phyloP scores from a whole-genome alignment of 1,140 invertebrate species.

The Drosophila sulfurigaster region DNA sequence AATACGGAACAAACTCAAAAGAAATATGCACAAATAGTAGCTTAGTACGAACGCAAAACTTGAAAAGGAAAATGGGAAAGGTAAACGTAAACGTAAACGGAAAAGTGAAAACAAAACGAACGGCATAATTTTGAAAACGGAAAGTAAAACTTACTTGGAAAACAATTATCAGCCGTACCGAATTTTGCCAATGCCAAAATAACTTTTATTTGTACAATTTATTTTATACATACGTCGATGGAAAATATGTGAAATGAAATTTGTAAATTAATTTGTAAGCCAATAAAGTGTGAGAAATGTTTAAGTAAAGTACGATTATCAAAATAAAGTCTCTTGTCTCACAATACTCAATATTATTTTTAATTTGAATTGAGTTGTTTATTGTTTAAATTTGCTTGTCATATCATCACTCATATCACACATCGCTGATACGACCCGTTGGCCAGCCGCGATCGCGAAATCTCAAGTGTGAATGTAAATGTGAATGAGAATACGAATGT shows the following conservation, averaged over 20 bases:
- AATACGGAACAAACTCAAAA: constrained; percentile 36
- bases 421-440: constrained; percentile 21
- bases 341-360: constrained; percentile 9
- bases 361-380: neutral
- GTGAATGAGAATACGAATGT: neutral
- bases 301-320: neutral
- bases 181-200: constrained; percentile 79
- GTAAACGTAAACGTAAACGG: neutral
- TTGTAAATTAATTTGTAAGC: constrained; percentile 62
- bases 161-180: constrained; percentile 83
- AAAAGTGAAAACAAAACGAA: constrained; percentile 47
- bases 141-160: constrained; percentile 83
- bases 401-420: constrained; percentile 8
- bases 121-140: constrained; percentile 44
- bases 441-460: neutral
- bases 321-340: neutral
- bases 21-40: constrained; percentile 33
- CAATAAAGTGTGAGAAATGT: constrained; percentile 29
- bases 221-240: constrained; percentile 47
- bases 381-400: constrained; percentile 20
- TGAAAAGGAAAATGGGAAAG: constrained; percentile 7
- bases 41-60: constrained; percentile 41
- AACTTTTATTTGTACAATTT: constrained; percentile 66
- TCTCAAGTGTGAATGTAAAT: constrained; percentile 3
- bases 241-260: constrained; percentile 62